These are phyloP conservation scores for Coboldia fuscipes DNA, from an alignment of 1,140 invertebrate genomes.

Conservation along the genomic window DNA sequence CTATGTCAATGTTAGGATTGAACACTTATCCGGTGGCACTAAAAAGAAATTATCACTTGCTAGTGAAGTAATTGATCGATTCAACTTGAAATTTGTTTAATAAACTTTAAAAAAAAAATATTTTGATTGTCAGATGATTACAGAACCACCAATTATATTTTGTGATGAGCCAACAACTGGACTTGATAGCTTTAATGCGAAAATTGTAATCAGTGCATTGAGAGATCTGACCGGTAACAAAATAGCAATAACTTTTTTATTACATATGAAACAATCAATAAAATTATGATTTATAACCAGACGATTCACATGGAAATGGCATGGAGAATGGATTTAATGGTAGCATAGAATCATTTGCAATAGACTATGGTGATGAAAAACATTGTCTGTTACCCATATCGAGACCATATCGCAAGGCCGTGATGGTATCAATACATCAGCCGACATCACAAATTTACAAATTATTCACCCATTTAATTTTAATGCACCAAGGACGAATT, in stretches of 20 bases:
- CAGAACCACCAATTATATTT: constrained; percentile 54
- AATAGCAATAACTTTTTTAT: not conserved
- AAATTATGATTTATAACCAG: no score
- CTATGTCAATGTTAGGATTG: constrained; percentile 41
- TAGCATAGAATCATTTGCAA: no score
- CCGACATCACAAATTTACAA: constrained; percentile 67
- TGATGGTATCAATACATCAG: constrained; percentile 72
- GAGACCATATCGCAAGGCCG: constrained; percentile 38
- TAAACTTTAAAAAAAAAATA: no score
- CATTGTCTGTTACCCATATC: constrained; percentile 10
- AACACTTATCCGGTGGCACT: constrained; percentile 61
- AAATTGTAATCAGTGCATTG: constrained; percentile 45
- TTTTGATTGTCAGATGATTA: constrained; percentile 31
- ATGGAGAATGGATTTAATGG: not conserved
- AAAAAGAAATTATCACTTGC: constrained; percentile 67
- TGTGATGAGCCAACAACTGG: constrained; percentile 70
- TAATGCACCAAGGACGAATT: constrained; percentile 55
- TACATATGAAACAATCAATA: no score
- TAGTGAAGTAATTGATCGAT: constrained; percentile 42
- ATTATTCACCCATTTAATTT: constrained; percentile 55
- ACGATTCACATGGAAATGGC: not conserved
- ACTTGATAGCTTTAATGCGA: constrained; percentile 60
- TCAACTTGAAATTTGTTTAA: no score
- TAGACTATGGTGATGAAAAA: no score
- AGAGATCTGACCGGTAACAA: constrained; percentile 27